Percentiles rank a stretch among this genome's conserved stretches.
Conservation (phyloP, 1,140 invertebrate species). For the Pemphigus obesinymphae region DNA sequence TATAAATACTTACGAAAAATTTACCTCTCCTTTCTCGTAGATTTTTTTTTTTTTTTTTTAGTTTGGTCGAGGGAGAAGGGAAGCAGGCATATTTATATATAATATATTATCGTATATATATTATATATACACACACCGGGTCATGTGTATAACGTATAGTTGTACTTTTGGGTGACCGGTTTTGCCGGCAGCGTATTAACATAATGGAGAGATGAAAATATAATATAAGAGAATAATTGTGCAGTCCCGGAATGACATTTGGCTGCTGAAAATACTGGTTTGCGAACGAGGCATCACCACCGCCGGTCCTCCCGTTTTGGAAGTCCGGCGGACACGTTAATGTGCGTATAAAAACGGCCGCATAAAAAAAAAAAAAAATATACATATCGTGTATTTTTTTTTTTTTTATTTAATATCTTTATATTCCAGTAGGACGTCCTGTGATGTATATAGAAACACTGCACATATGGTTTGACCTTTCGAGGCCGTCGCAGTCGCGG, state of each 20-base stretch:
- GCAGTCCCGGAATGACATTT: constrained; percentile 16
- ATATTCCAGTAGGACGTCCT: constrained; percentile 4
- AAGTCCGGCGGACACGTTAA: neutral
- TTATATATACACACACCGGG: neutral
- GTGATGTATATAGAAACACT: neutral
- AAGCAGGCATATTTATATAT: neutral
- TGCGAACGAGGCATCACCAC: constrained; percentile 20
- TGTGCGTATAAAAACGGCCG: neutral
- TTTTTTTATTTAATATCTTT: neutral
- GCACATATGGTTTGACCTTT: neutral
- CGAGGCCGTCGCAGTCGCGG: neutral
- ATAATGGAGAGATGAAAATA: constrained; percentile 15
- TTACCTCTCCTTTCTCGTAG: neutral
- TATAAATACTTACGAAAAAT: neutral
- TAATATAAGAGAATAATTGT: constrained; percentile 12
- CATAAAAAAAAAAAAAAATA: neutral
- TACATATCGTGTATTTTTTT: neutral
- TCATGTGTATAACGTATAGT: neutral
- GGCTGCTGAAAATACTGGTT: constrained; percentile 26
- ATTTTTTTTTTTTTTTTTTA: no score
- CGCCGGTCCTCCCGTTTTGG: constrained; percentile 29
- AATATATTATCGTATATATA: no score
- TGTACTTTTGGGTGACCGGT: constrained; percentile 24
- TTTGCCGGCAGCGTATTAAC: constrained; percentile 10
- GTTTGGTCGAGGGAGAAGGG: neutral